Conservation (phyloP, 1,140 invertebrate species). For the Chironomus tepperi region DNA sequence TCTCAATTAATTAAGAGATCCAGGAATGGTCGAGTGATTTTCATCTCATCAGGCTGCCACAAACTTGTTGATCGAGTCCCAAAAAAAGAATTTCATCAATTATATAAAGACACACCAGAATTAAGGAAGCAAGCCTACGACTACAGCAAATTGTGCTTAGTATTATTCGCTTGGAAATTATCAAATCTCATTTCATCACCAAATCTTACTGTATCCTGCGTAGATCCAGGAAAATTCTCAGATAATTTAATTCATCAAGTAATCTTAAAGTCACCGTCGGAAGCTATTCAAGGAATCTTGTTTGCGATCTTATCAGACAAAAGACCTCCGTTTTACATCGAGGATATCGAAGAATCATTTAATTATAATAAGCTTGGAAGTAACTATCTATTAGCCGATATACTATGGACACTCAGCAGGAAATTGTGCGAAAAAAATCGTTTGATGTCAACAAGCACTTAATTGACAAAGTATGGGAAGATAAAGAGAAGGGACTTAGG, state of each 20-base stretch:
- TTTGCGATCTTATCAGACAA: not conserved
- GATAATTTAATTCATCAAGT: not conserved
- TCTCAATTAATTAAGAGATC: not conserved
- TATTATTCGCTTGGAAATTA: conserved; percentile 4
- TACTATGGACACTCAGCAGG: not conserved
- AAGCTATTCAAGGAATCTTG: conserved; percentile 18
- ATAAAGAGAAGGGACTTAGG: not conserved
- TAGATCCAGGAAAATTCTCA: conserved; percentile 6
- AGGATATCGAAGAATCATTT: not conserved
- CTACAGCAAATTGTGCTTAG: not conserved
- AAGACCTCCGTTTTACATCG: not conserved
- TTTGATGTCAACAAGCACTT: conserved; percentile 9
- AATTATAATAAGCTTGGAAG: conserved; percentile 11
- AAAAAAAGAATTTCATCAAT: conserved; percentile 8
- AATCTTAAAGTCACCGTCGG: not conserved
- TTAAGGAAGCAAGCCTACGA: not conserved
- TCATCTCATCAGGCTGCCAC: not conserved
- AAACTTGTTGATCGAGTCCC: not conserved
- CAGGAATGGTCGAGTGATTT: not conserved
- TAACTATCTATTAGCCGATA: not conserved
- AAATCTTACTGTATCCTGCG: not conserved
- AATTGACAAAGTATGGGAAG: conserved; percentile 15
- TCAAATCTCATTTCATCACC: not conserved
- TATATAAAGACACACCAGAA: not conserved
- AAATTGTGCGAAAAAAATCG: conserved; percentile 18